A percentile compares a stretch with the other conserved stretches of the same genome.
These are phyloP conservation scores for Capricornis sumatraensis DNA, from an alignment of 2,113 vertebrate species.

Conservation along the genomic window DNA sequence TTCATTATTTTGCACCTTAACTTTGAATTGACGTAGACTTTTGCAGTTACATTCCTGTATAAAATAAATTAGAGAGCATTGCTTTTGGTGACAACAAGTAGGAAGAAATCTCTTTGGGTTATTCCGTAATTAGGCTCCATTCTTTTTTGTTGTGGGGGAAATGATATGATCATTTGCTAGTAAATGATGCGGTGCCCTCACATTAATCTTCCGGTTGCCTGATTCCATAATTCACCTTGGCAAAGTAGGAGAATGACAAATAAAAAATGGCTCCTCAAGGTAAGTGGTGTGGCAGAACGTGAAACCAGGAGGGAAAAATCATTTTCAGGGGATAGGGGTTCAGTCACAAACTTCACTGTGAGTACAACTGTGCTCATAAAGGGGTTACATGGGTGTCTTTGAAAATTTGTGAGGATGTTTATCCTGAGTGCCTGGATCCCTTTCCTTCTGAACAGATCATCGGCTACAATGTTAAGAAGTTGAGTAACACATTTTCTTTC, in stretches of 20 bases:
- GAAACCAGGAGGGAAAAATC: not conserved
- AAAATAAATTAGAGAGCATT: conserved; percentile 14
- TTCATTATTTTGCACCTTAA: conserved; percentile 35
- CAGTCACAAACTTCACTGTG: not conserved
- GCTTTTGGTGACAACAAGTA: conserved; percentile 4
- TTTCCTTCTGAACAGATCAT: not conserved
- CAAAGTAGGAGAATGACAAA: conserved; percentile 31
- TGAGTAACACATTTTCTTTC: not conserved
- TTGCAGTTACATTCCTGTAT: not conserved
- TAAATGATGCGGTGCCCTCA: not conserved
- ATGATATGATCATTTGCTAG: conserved; percentile 24
- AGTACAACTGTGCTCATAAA: not conserved
- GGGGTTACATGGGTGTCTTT: not conserved
- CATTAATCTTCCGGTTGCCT: conserved; percentile 13
- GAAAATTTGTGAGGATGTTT: not conserved
- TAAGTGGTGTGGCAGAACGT: not conserved
- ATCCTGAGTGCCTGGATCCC: not conserved
- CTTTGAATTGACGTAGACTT: conserved; percentile 23
- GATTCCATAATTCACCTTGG: conserved; percentile 51
- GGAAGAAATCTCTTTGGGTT: conserved; percentile 31
- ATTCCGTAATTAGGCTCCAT: conserved; percentile 28
- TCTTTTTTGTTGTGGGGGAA: conserved; percentile 20
- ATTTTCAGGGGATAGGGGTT: not conserved
- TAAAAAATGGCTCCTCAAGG: not conserved
- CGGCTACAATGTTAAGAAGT: not conserved